Evolutionary conservation across 2,113 vertebrate genomes (phyloP).

Genomic region (Phyllopteryx taeniolatus): DNA sequence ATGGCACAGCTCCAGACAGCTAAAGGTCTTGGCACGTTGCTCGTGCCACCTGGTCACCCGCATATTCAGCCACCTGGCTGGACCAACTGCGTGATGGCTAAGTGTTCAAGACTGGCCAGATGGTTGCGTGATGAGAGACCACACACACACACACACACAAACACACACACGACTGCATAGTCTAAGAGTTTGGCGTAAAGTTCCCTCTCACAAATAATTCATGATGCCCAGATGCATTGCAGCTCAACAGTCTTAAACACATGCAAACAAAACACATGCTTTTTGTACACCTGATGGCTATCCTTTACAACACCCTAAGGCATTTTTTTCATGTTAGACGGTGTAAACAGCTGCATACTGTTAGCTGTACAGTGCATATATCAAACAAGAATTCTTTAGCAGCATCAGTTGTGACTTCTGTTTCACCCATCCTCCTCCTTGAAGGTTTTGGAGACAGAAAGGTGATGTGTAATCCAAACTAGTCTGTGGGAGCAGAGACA

Average conservation of each 20-base stretch:
- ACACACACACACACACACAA: constrained; percentile 29
- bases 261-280: constrained; percentile 25
- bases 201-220: constrained; percentile 64
- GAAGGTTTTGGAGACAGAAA: neutral
- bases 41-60: constrained; percentile 46
- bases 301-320: constrained; percentile 2
- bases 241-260: constrained; percentile 36
- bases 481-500: constrained; percentile 30
- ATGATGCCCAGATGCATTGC: constrained; percentile 62
- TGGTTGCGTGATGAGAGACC: constrained; percentile 46
- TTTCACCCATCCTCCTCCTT: neutral
- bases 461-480: constrained; percentile 6
- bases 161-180: constrained; percentile 14
- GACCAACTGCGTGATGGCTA: constrained; percentile 52
- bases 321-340: neutral
- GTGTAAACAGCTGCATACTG: neutral
- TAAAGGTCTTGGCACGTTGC: constrained; percentile 41
- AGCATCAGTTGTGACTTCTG: neutral
- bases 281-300: constrained; percentile 3
- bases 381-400: neutral
- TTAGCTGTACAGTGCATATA: neutral
- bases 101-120: constrained; percentile 64
- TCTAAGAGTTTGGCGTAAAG: constrained; percentile 38
- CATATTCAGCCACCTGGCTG: constrained; percentile 57
- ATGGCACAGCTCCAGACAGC: constrained; percentile 17